A percentile compares a stretch with the other conserved stretches of the same genome.
These are phyloP conservation scores for Bicyclus anynana DNA, from an alignment of 1,140 invertebrate genomes.

Conservation along the genomic window DNA sequence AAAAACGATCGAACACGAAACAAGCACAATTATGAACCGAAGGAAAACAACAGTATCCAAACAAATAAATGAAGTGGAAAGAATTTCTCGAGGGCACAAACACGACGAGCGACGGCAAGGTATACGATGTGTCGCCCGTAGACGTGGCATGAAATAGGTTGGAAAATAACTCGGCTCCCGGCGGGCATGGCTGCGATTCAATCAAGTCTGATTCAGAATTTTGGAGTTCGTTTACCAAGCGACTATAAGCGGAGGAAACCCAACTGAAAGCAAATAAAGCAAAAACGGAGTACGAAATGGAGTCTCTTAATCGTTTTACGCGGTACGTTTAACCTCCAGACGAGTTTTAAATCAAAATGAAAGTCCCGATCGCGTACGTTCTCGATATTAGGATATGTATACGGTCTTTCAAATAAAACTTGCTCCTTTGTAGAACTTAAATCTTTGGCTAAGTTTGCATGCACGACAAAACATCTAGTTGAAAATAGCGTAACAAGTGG, in stretches of 20 bases:
- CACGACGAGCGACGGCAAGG: conserved; percentile 28
- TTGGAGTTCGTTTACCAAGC: conserved; percentile 67
- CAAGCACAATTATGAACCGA: conserved; percentile 25
- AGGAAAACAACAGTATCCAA: conserved; percentile 24
- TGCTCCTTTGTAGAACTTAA: neutral
- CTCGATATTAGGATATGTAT: conserved; percentile 6
- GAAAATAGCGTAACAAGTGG: neutral
- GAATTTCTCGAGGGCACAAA: conserved; percentile 63
- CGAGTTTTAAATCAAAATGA: conserved; percentile 41
- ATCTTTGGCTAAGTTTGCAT: neutral
- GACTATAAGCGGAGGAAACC: conserved; percentile 43
- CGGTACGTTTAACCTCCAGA: conserved; percentile 39
- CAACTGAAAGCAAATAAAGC: conserved; percentile 44
- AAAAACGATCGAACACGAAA: conserved; percentile 13
- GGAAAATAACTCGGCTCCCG: conserved; percentile 68
- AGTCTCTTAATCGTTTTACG: conserved; percentile 45
- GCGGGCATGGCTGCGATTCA: conserved; percentile 63
- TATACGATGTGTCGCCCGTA: conserved; percentile 49
- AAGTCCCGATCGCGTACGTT: conserved; percentile 15
- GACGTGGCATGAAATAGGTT: conserved; percentile 62
- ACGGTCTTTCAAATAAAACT: neutral
- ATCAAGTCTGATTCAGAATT: conserved; percentile 71
- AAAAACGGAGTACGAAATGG: conserved; percentile 39
- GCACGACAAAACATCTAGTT: no score
- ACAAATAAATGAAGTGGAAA: conserved; percentile 67